A percentile compares a stretch with the other conserved stretches of the same genome.
phyloP scores from a whole-genome alignment of 2,113 vertebrate genomes.

The Poeciliopsis occidentalis region DNA sequence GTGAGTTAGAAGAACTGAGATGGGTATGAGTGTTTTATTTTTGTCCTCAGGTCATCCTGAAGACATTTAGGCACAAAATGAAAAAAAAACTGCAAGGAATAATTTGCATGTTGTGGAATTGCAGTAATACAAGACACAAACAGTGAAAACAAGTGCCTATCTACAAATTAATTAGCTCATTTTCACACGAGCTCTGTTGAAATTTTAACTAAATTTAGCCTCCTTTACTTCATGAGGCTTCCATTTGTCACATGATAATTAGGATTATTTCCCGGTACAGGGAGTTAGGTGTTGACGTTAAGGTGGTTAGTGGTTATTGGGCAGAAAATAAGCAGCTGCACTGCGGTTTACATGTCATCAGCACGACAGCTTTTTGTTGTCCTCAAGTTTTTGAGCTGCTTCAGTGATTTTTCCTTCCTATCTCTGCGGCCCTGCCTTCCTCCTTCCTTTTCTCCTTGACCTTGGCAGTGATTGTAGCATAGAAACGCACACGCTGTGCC shows the following conservation, averaged over 20 bases:
- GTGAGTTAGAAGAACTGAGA: too few species aligned
- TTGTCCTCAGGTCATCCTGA: neutral
- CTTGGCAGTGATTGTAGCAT: slow-evolving; percentile 65
- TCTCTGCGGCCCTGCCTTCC: slow-evolving; percentile 4
- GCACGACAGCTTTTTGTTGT: slow-evolving; percentile 33
- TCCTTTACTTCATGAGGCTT: slow-evolving; percentile 7
- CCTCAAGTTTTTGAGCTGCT: neutral
- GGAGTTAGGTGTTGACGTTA: slow-evolving; percentile 43
- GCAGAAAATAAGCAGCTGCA: slow-evolving; percentile 47
- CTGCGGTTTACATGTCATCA: slow-evolving; percentile 48
- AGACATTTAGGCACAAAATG: neutral
- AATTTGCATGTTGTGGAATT: neutral
- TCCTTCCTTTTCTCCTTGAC: slow-evolving; percentile 64
- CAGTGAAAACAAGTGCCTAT: neutral
- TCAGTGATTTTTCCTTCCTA: slow-evolving; percentile 22
- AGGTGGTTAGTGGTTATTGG: slow-evolving; percentile 36
- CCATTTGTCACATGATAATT: slow-evolving; percentile 31
- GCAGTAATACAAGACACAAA: neutral
- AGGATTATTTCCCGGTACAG: slow-evolving; percentile 27
- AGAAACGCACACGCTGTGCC: slow-evolving; percentile 39
- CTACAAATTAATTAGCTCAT: neutral
- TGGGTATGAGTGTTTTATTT: neutral
- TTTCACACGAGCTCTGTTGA: neutral
- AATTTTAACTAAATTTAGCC: neutral
- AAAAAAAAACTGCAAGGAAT: neutral